Evolutionary conservation across 1,140 invertebrate genomes (phyloP).

Genomic region (Parapsyche elsis): DNA sequence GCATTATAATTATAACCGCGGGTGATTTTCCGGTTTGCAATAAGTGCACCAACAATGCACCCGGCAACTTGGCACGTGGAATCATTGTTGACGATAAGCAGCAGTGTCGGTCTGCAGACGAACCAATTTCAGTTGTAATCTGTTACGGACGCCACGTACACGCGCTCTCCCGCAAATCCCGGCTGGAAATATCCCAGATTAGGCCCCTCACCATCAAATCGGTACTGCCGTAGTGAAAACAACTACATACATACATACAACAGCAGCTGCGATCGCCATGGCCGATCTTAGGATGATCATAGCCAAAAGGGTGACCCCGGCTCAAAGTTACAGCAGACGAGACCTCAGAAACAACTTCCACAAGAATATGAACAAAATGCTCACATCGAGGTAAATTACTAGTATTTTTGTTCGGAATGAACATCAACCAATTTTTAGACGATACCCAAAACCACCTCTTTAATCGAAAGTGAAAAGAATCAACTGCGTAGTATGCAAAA

Average conservation of each 20-base stretch:
- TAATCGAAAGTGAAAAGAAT: too few species aligned
- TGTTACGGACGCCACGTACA: background rate
- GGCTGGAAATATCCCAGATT: constrained; percentile 25
- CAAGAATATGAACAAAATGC: constrained; percentile 66
- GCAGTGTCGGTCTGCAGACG: background rate
- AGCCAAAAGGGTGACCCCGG: constrained; percentile 63
- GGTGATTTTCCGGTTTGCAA: constrained; percentile 21
- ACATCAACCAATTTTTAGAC: too few species aligned
- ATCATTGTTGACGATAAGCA: constrained; percentile 43
- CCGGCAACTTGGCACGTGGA: constrained; percentile 46
- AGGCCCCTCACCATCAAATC: background rate
- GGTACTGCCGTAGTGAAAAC: background rate
- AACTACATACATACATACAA: background rate
- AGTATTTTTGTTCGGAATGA: too few species aligned
- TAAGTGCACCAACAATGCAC: constrained; percentile 14
- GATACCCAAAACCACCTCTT: too few species aligned
- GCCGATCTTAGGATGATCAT: constrained; percentile 66
- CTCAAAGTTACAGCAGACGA: constrained; percentile 62
- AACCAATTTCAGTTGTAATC: constrained; percentile 28
- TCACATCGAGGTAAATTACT: constrained; percentile 68
- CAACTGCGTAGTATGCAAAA: too few species aligned
- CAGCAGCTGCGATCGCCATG: constrained; percentile 56
- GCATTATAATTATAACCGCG: background rate
- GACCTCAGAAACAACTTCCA: constrained; percentile 66
- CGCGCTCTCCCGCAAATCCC: constrained; percentile 1